Conservation (phyloP, 2,797 vertebrate genomes). For the Sebastes hubbsi region DNA sequence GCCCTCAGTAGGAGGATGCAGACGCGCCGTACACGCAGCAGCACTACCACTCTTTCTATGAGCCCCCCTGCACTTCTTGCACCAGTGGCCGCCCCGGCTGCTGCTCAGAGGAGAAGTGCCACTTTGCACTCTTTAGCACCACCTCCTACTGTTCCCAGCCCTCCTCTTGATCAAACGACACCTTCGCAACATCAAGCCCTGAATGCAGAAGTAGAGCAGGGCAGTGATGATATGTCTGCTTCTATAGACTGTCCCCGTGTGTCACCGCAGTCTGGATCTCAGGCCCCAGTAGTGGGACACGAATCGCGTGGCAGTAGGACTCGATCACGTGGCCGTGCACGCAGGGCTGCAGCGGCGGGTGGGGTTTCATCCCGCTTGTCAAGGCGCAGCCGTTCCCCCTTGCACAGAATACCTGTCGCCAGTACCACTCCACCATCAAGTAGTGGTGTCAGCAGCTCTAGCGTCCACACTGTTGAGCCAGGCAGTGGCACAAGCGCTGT, state of each 20-base stretch:
- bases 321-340: constrained; percentile 85
- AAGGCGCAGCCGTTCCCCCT: constrained; percentile 89
- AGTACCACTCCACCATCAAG: constrained; percentile 52
- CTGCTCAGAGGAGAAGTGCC: constrained; percentile 70
- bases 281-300: constrained; percentile 56
- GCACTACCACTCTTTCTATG: constrained; percentile 68
- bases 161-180: constrained; percentile 50
- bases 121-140: constrained; percentile 65
- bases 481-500: constrained; percentile 66
- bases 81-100: constrained; percentile 26
- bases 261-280: constrained; percentile 74
- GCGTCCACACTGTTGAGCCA: constrained; percentile 60
- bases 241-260: constrained; percentile 72
- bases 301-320: constrained; percentile 86
- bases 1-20: constrained; percentile 79
- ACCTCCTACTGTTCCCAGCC: constrained; percentile 34
- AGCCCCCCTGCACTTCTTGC: constrained; percentile 68
- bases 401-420: constrained; percentile 76
- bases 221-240: constrained; percentile 61
- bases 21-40: constrained; percentile 82
- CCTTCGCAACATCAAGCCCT: constrained; percentile 67
- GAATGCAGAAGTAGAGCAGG: constrained; percentile 64
- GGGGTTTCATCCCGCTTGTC: constrained; percentile 80
- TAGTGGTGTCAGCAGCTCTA: constrained; percentile 41
- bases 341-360: constrained; percentile 76